phyloP scores from a whole-genome alignment of 2,888 invertebrate genomes.

The Muscina levida region DNA sequence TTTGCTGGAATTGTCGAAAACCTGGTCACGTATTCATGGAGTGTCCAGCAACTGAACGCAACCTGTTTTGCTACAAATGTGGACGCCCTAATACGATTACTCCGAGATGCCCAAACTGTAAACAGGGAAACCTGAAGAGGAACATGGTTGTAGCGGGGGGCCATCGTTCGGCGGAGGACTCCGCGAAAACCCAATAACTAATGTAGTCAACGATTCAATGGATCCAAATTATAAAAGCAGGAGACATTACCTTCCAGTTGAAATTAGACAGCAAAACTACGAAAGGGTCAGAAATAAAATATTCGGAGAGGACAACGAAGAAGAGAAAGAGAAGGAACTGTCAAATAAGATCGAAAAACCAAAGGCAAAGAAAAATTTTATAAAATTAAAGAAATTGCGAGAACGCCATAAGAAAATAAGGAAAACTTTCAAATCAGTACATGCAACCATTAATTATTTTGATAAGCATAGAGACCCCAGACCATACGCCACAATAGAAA shows the following conservation, averaged over 20 bases:
- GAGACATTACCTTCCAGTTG: background rate
- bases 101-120: conserved; percentile 31
- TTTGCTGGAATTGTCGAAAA: conserved; percentile 27
- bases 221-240: too few relatives aligned
- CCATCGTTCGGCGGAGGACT: conserved; percentile 23
- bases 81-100: conserved; percentile 17
- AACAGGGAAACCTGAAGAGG: conserved; percentile 42
- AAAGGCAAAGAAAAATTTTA: background rate
- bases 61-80: conserved; percentile 30
- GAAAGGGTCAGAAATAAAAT: background rate
- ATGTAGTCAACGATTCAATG: too few relatives aligned
- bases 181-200: background rate
- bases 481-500: background rate
- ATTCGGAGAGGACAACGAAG: background rate
- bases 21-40: conserved; percentile 23
- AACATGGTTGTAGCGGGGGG: conserved; percentile 22
- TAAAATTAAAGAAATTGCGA: background rate
- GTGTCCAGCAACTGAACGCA: background rate
- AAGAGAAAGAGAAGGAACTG: background rate
- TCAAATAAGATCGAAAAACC: background rate
- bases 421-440: background rate
- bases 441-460: too few relatives aligned
- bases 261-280: background rate
- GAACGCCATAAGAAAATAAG: background rate
- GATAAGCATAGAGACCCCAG: background rate